Conservation (phyloP, 1,140 invertebrate genomes). For the Paraescarpia echinospica region DNA sequence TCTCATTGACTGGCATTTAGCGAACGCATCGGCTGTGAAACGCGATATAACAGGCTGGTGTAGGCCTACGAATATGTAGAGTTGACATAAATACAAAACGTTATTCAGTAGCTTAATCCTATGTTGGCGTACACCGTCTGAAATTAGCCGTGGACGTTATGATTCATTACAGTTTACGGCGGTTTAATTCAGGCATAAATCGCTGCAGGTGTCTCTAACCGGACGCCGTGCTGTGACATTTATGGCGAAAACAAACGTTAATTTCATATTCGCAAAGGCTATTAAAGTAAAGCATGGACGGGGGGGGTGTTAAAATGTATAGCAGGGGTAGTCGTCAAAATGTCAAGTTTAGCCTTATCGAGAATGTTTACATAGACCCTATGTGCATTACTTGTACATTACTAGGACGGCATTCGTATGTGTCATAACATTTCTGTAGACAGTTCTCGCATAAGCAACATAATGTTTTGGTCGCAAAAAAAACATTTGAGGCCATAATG, state of each 20-base stretch:
- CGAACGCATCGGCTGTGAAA: not conserved
- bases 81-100: not conserved
- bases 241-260: not conserved
- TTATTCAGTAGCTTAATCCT: not conserved
- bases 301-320: no score
- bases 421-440: no score
- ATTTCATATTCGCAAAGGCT: not conserved
- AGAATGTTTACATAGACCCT: no score
- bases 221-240: not conserved
- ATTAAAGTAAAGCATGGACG: not conserved
- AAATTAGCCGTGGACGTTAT: not conserved
- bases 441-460: no score
- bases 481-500: no score
- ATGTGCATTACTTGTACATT: no score
- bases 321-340: no score
- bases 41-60: not conserved
- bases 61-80: not conserved
- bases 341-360: no score
- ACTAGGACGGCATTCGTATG: no score
- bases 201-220: not conserved
- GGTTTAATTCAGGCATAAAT: not conserved
- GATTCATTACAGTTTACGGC: not conserved
- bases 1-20: not conserved
- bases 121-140: not conserved
- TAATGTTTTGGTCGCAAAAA: no score